A percentile compares a stretch with the other conserved stretches of the same genome.
These are phyloP conservation scores for Oreocharis arfaki DNA, from an alignment of 2,113 vertebrate genomes.

Conservation along the genomic window DNA sequence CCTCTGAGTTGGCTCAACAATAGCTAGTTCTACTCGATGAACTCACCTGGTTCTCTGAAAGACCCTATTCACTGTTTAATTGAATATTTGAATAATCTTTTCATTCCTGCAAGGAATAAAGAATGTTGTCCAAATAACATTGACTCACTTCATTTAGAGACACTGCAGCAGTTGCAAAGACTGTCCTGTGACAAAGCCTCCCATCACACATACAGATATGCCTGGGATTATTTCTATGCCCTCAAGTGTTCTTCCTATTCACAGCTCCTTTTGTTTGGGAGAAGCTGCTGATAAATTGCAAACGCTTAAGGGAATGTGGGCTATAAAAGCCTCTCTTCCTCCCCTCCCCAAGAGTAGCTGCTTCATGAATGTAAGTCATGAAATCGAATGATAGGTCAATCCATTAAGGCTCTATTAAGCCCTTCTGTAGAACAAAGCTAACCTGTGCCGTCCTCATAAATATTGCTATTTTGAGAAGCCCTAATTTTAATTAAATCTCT, in stretches of 20 bases:
- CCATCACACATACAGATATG: conserved; percentile 73
- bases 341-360: conserved; percentile 78
- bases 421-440: conserved; percentile 89
- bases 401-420: conserved; percentile 94
- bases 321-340: conserved; percentile 75
- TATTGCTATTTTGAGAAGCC: conserved; percentile 85
- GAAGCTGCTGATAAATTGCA: conserved; percentile 92
- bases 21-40: conserved; percentile 71
- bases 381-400: conserved; percentile 89
- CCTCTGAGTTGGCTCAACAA: conserved; percentile 71
- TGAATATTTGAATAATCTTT: conserved; percentile 99
- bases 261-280: conserved; percentile 88
- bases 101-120: conserved; percentile 92
- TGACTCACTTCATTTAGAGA: conserved; percentile 83
- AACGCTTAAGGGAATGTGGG: conserved; percentile 91
- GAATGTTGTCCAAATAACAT: conserved; percentile 95
- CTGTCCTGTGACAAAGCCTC: conserved; percentile 81
- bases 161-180: conserved; percentile 83
- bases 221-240: conserved; percentile 74
- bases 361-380: conserved; percentile 84
- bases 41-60: conserved; percentile 86
- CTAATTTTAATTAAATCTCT: conserved; percentile 96
- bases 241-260: conserved; percentile 91
- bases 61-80: conserved; percentile 95
- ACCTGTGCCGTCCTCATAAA: conserved; percentile 89